Evolutionary conservation across 2,888 invertebrate genomes (phyloP).

Genomic region (Eristalis tenax): DNA sequence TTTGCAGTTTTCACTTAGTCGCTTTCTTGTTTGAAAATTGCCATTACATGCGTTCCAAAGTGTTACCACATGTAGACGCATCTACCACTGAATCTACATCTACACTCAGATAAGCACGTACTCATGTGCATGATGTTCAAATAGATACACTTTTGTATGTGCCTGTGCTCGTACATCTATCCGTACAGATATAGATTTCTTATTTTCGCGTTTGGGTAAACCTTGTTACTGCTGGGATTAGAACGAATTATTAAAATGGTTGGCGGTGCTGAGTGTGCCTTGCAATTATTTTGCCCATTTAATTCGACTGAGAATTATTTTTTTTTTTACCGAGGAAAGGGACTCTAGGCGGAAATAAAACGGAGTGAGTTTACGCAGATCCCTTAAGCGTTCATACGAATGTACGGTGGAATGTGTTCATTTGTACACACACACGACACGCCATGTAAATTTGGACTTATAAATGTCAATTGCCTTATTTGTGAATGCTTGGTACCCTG

Average conservation of each 20-base stretch:
- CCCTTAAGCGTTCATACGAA: neutral
- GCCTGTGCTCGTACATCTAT: neutral
- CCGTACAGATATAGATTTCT: neutral
- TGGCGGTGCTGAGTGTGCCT: neutral
- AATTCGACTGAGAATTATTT: neutral
- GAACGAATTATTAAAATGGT: neutral
- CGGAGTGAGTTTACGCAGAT: neutral
- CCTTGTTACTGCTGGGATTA: neutral
- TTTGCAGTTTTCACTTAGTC: neutral
- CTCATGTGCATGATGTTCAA: neutral
- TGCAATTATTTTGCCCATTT: neutral
- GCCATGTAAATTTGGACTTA: no score
- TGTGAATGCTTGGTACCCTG: no score
- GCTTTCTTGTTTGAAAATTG: constrained; percentile 14
- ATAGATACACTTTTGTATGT: neutral
- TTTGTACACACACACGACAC: no score
- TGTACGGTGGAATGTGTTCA: neutral
- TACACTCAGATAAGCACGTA: neutral
- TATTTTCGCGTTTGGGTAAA: neutral
- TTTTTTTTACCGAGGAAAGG: neutral
- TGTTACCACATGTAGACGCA: constrained; percentile 18
- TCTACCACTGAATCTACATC: neutral
- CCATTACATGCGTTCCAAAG: constrained; percentile 3
- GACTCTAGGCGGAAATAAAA: neutral
- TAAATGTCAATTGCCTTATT: no score